Evolutionary conservation across 2,113 vertebrate species (phyloP), one percentile per base, ranked within the genome.

Genomic region (Rhabdomys dilectus): DNA sequence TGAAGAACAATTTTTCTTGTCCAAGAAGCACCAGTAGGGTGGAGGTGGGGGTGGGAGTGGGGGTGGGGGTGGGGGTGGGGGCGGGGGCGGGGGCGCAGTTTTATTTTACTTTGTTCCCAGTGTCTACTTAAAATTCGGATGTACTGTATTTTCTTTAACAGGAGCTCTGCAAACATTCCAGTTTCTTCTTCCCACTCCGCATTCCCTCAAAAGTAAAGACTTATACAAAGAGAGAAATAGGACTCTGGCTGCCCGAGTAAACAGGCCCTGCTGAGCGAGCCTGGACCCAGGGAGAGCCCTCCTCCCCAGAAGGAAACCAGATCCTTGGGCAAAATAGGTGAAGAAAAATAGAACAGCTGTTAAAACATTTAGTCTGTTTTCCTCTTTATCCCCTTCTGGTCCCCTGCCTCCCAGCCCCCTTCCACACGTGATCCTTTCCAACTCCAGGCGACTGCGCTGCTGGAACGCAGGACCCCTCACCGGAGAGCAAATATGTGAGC

Each of bases 301-400:
- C 97, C 98, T 98, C 98, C 98, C 98, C 97, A 93, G 98, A 97
- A 98, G 98, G 97, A 98, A 99, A 99, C 98, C 96, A 98, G 98
- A 98, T 98, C 98, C 98, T 97, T 98, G 98, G 98, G 98, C 97
- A 97, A 98, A 98, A 98, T 98, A 98, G 96, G 97, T 99, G 98
- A 98, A 99, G 98, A 98, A 97, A 96, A 96, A 98, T 98, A 98
- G 98, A 95, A 97, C 99, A 99, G 99, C 99, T 99, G 99, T 99
- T 99, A 99, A 99, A 99, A 99, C 98, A 99, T 98, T 99, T 97
- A 94, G 97, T 89, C 91, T 98, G 94, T 97, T 48, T 97, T 97
- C 91, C 95, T 95, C 85, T 72, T 96, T 96, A 89, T 22, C 87
- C 94, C 96, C 92, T 75, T 89, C 96, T 3, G 96, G 62, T 77